Base-by-base conservation (phyloP, 2,113 vertebrate genomes). In the human region DNA sequence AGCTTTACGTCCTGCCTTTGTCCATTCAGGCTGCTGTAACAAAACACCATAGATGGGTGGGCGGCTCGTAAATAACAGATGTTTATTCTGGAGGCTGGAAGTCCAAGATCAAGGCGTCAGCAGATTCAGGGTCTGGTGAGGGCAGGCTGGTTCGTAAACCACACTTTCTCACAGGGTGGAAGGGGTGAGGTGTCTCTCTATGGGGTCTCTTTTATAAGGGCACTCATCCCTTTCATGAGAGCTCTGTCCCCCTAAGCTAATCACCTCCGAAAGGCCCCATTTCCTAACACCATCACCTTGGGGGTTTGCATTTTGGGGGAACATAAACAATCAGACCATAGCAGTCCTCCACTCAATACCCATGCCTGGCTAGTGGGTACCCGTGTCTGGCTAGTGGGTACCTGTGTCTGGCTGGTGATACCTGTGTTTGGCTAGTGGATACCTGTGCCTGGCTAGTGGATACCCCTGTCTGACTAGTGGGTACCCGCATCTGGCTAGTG, bases 281-380 rank as follows among this genome's bases (percentile, higher is more conserved):
- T 18, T 75, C 18, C 38, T 57, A 25, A n/a, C 6, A 13, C 4
- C 73, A 22, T 70, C 4, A 9, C 27, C 1, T 1, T 7, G 10
- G 27, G 27, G 38, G 20, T n/a, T 3, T 8, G 45, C 27, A 25
- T 61, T 57, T 14, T 8, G 12, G 45, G 23, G 40, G 12, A 64
- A 11, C 45, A 32, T 5, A 16, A 25, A 64, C 61, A 59, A 17
- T 6, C 35, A 35, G 30, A 43, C 83, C 12, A 0, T 0, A 1
- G 0, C 3, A 55, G 14, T 22, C 45, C 7, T 5, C 22, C 2
- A 25, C 9, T 23, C 16, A 12, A 3, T 3, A 11, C 25, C 5
- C 9, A 0, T 5, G 0, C 18, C 68, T 57, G 66, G 50, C 16
- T 2, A 25, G 27, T 2, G 16, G 10, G 40, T 3, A 8, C 57